Evolutionary conservation across 30 jellyfish, hydroid and myxozoan genomes (phyloP), one percentile per base, ranked within the genome.

Genomic region (Turritopsis dohrnii): DNA sequence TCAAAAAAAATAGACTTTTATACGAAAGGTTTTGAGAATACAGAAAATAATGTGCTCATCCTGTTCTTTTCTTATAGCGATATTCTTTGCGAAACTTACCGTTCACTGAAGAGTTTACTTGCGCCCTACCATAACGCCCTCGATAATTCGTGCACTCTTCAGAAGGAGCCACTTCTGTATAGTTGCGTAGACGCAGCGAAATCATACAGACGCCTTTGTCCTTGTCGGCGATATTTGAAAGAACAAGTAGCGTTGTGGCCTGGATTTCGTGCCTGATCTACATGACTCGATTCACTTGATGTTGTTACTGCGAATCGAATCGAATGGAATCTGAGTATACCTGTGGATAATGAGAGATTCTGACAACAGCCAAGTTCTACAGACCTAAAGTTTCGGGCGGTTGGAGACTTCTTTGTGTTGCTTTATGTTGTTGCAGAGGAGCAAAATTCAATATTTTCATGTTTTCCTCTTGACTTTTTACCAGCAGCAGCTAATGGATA

Each of bases 171-270:
- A 0, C 41, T 81, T 21, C 53, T 81, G 8, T 81, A 53, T 25
- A 81, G 88, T 81, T 81, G 88, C 54, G 66, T 53, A 18, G 88
- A 81, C 54, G 29, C 88, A 27, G 53, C 84, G 9, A 73, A 81
- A 65, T 16, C 53, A 13, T 1, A 53, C 29, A 18, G n/a, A 66
- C 52, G 88, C 8, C 54, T 81, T 18, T 81, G 88, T 29, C 85
- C 87, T 9, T 81, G 88, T 31, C 53, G 88, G 52, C 87, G 54
- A 27, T 81, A 18, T 31, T 17, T 54, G 25, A 54, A 26, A 26
- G 88, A 73, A 20, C 88, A 81, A 65, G 88, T 81, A 7, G 88
- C 88, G 8, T 65, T 81, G 26, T 81, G 85, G 5, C 65, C 29
- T 7, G 85, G 29, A 29, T 81, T n/a, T 41, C 60, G 60, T 41